Base-by-base conservation (phyloP, 1,140 invertebrate genomes). In the Neodiprion lecontei region DNA sequence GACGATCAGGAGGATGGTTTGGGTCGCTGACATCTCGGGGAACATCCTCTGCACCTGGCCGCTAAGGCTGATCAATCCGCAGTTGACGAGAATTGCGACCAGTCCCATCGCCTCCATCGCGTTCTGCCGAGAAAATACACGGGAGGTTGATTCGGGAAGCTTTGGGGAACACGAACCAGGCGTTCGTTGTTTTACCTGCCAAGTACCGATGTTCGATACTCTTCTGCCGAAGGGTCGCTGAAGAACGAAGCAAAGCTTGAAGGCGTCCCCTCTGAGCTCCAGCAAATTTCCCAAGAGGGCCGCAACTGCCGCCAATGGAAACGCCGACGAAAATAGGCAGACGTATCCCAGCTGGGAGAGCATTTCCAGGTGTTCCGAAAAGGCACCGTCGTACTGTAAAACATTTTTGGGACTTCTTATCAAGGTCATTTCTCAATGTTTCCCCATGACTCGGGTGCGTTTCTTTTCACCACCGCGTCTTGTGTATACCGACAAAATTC, bases 281-380 rank as follows among this genome's bases (percentile, higher is more conserved):
- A 98, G 92, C 11, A 99, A 89, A 89, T 99, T 99, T 85, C 99
- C 99, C 1, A 98, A 87, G 23, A 99, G 89, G 9, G 97, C 97
- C 86, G 96, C 98, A 49, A 98, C 83, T 0, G 96, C 97, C 14
- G 98, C 98, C 79, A 98, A 89, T 0, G 98, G 98, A 87, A 99
- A 99, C 0, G 97, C 97, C 14, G 96, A 96, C 0, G 97, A 98
- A 86, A 99, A 99, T 10, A 99, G 90, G 74, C 98, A 96, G 48
- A 99, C 97, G 88, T 99, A 99, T 53, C 97, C 97, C 83, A 99
- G 93, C 85, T 99, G 98, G 14, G 99, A 97, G 72, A 98, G 93
- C 95, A 99, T 98, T 89, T 99, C 98, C 76, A 99, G 88, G 85
- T 99, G 98, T 86, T 99, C 98, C 21, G 97, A 96, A 89, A 98